Evolutionary conservation across 2,797 vertebrate genomes (phyloP).

Genomic region (Sphenopsis melanotis): DNA sequence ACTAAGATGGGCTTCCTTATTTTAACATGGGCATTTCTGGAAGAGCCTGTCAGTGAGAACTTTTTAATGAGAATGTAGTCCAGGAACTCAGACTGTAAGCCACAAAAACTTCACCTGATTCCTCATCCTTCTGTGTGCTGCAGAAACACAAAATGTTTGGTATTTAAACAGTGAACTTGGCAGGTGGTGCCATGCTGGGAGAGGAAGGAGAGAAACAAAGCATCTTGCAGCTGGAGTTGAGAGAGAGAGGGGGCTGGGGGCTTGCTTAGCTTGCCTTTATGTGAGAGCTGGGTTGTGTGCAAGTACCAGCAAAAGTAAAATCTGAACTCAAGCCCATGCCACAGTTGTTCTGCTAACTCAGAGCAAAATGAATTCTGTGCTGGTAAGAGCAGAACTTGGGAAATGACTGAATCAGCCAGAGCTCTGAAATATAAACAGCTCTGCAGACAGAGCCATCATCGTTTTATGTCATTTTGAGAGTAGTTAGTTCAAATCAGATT

Average conservation of each 20-base stretch:
- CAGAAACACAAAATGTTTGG: not conserved
- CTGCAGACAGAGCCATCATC: not conserved
- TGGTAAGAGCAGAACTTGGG: not conserved
- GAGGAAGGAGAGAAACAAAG: not conserved
- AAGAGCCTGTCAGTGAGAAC: not conserved
- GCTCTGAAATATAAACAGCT: not conserved
- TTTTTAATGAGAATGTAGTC: not conserved
- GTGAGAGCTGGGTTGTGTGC: not conserved
- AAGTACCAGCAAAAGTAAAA: not conserved
- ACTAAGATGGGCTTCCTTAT: not conserved
- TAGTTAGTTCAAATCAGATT: not conserved
- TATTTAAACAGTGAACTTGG: not conserved
- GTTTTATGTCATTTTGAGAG: constrained; percentile 7
- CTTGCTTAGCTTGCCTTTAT: not conserved
- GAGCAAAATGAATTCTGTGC: not conserved
- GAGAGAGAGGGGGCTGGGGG: not conserved
- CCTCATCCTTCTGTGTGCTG: not conserved
- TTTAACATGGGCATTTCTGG: not conserved
- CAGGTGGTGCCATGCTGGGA: not conserved
- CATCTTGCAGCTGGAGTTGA: not conserved
- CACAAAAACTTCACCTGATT: not conserved
- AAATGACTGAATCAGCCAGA: not conserved
- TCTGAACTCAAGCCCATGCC: not conserved
- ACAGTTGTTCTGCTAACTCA: not conserved
- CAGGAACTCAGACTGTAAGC: not conserved